Percentiles rank a stretch among this genome's conserved stretches.
These are phyloP conservation scores for Myopa tessellatipennis DNA, from an alignment of 2,888 invertebrate species.

Conservation along the genomic window DNA sequence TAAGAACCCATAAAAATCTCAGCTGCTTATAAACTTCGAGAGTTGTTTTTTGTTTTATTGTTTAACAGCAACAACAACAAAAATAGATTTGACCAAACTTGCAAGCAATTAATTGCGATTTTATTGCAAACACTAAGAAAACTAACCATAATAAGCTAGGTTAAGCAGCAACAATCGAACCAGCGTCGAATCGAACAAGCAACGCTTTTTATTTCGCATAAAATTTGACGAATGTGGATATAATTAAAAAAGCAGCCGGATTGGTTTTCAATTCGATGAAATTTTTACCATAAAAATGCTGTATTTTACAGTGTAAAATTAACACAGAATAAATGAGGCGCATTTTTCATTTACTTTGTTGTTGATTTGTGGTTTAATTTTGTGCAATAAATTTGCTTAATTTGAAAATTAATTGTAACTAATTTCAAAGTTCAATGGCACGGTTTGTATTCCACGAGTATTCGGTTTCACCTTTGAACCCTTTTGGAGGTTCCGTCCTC, in stretches of 20 bases:
- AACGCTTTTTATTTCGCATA: not conserved
- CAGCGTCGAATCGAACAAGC: not conserved
- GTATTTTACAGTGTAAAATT: too few species aligned
- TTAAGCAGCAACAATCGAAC: not conserved
- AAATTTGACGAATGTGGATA: slow-evolving; percentile 48
- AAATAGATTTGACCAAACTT: slow-evolving; percentile 10
- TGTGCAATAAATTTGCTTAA: too few species aligned
- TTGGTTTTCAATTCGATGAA: slow-evolving; percentile 6
- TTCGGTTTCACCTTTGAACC: too few species aligned
- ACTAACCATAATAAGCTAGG: not conserved
- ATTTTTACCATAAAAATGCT: too few species aligned
- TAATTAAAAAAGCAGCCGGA: slow-evolving; percentile 51
- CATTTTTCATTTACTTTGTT: too few species aligned
- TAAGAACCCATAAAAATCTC: slow-evolving; percentile 10
- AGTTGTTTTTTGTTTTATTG: not conserved
- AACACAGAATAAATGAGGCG: too few species aligned
- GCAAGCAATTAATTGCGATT: slow-evolving; percentile 19
- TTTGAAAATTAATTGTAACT: too few species aligned
- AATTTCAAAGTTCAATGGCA: too few species aligned
- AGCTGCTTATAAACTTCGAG: not conserved
- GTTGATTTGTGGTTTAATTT: too few species aligned
- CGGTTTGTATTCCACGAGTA: too few species aligned
- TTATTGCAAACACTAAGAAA: slow-evolving; percentile 17
- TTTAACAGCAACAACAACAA: not conserved
- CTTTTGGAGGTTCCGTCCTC: too few species aligned